phyloP scores from a whole-genome alignment of 1,140 invertebrate species.

The Aphaenogaster ashmeadi region DNA sequence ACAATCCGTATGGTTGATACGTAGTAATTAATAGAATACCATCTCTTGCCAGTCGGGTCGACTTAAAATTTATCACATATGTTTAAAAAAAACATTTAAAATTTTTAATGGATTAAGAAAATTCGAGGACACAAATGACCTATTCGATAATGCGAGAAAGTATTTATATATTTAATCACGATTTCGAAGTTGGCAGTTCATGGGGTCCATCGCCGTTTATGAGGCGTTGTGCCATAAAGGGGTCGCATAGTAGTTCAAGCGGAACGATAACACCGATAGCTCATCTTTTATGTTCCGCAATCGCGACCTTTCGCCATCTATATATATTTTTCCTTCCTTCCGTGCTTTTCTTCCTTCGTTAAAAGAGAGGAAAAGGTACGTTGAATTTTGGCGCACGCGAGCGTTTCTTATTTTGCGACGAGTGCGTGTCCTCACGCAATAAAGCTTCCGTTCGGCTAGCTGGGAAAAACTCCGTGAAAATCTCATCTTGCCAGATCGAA shows the following conservation, averaged over 20 bases:
- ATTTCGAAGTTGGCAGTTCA: not conserved
- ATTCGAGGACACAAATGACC: not conserved
- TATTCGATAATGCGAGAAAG: conserved; percentile 3
- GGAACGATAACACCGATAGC: conserved; percentile 71
- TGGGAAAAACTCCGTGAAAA: conserved; percentile 18
- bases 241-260: conserved; percentile 22
- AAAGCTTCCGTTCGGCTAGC: not conserved
- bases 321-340: conserved; percentile 11
- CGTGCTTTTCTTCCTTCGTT: not conserved
- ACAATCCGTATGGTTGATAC: too few species aligned
- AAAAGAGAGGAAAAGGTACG: not conserved
- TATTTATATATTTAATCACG: conserved; percentile 36
- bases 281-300: conserved; percentile 70
- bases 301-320: conserved; percentile 44
- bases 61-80: too few species aligned
- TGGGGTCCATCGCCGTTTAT: conserved; percentile 7
- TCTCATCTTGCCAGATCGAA: not conserved
- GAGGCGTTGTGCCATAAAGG: conserved; percentile 34
- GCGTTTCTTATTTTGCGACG: not conserved
- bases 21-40: too few species aligned
- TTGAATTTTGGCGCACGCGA: conserved; percentile 22
- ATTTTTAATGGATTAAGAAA: not conserved
- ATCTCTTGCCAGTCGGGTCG: too few species aligned
- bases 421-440: not conserved
- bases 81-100: conserved; percentile 1